Conservation (phyloP, 1,140 invertebrate species). For the Nylanderia fulva region DNA sequence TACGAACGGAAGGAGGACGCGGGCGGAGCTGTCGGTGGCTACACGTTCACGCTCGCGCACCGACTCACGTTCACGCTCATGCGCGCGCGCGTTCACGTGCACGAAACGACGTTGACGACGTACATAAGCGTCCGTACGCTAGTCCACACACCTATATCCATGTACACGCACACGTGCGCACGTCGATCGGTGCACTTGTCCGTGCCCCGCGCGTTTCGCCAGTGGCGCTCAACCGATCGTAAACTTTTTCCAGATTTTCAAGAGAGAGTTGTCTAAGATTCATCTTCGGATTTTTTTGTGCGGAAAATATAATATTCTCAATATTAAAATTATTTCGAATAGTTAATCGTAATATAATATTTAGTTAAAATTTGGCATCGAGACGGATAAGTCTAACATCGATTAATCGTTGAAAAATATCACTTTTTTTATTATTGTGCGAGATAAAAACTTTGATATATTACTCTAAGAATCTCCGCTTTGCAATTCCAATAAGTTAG, state of each 20-base stretch:
- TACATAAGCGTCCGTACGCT: conserved; percentile 43
- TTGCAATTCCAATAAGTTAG: neutral
- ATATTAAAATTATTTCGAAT: neutral
- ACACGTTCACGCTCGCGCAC: conserved; percentile 67
- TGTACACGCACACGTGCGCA: conserved; percentile 34
- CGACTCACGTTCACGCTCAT: conserved; percentile 67
- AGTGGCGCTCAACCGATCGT: conserved; percentile 67
- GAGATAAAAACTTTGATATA: neutral
- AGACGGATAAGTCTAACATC: neutral
- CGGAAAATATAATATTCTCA: neutral
- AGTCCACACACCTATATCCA: neutral
- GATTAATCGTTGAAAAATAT: neutral
- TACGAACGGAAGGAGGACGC: conserved; percentile 66
- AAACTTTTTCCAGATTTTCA: conserved; percentile 28
- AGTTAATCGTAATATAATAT: neutral
- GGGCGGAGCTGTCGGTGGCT: conserved; percentile 74
- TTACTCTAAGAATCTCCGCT: neutral
- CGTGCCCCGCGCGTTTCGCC: conserved; percentile 63
- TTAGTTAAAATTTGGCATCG: neutral
- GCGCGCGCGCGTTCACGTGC: conserved; percentile 49
- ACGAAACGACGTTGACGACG: conserved; percentile 54
- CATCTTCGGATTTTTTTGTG: neutral
- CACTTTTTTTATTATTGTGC: neutral
- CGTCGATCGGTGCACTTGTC: conserved; percentile 71
- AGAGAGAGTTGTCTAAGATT: neutral